phyloP scores from a whole-genome alignment of 2,888 invertebrate species.

The Ophonus ardosiacus region DNA sequence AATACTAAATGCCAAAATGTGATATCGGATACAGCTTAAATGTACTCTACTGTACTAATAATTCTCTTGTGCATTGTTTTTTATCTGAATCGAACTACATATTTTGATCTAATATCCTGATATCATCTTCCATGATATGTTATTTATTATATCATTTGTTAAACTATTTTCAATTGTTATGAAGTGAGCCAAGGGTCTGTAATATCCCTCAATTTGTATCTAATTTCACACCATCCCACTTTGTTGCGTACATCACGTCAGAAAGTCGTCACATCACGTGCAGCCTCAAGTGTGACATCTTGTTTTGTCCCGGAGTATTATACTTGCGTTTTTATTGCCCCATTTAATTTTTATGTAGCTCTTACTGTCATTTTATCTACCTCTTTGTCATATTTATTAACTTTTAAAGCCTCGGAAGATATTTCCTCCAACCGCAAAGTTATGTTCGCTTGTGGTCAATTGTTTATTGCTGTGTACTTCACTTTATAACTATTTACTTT shows the following conservation, averaged over 20 bases:
- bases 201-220: not conserved
- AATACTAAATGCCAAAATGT: too few relatives aligned
- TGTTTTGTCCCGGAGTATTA: constrained; percentile 12
- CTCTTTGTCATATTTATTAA: constrained; percentile 43
- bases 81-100: too few relatives aligned
- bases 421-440: constrained; percentile 21
- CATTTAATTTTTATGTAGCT: constrained; percentile 45
- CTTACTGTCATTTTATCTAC: constrained; percentile 53
- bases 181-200: too few relatives aligned
- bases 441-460: constrained; percentile 36
- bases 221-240: not conserved
- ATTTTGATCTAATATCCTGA: too few relatives aligned
- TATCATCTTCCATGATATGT: too few relatives aligned
- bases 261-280: constrained; percentile 20
- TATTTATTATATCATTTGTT: too few relatives aligned
- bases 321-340: constrained; percentile 50
- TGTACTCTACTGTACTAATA: too few relatives aligned
- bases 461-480: constrained; percentile 15
- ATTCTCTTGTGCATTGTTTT: too few relatives aligned
- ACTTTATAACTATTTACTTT: constrained; percentile 14
- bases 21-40: too few relatives aligned
- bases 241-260: not conserved
- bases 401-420: constrained; percentile 22
- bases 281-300: constrained; percentile 25
- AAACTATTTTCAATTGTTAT: too few relatives aligned